Evolutionary conservation across 2,888 invertebrate genomes (phyloP).

Genomic region (Matsumyia berberina): DNA sequence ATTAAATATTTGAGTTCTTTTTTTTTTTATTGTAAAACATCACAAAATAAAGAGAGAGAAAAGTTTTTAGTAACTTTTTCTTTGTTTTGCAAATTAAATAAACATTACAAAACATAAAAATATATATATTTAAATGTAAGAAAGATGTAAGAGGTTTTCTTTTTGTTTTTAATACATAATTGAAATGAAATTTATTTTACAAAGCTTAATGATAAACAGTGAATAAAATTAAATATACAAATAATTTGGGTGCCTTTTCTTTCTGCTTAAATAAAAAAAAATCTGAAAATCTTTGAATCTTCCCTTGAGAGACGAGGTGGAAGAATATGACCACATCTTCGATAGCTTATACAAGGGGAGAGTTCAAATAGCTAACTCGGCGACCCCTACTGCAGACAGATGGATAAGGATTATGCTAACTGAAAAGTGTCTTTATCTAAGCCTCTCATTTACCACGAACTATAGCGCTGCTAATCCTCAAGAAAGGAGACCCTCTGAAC

Average conservation of each 20-base stretch:
- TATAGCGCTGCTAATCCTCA: too few species aligned
- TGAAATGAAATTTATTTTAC: conserved; percentile 57
- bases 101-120: conserved; percentile 29
- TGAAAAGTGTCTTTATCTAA: too few species aligned
- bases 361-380: too few species aligned
- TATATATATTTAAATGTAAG: conserved; percentile 42
- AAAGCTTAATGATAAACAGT: conserved; percentile 61
- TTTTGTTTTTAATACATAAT: conserved; percentile 17
- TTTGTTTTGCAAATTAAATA: conserved; percentile 38
- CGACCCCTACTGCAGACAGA: too few species aligned
- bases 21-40: conserved; percentile 35
- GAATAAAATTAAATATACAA: conserved; percentile 53
- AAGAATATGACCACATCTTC: too few species aligned
- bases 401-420: too few species aligned
- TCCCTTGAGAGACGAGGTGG: too few species aligned
- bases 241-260: background rate
- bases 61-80: conserved; percentile 35
- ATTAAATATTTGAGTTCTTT: conserved; percentile 12
- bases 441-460: too few species aligned
- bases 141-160: conserved; percentile 26
- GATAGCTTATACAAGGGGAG: too few species aligned
- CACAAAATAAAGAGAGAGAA: conserved; percentile 24
- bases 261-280: background rate
- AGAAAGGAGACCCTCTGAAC: too few species aligned
- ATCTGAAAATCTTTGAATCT: too few species aligned